Evolutionary conservation across 2,797 vertebrate genomes (phyloP), one percentile per base, ranked within the genome.

Genomic region (Pseudocheirus occidentalis): DNA sequence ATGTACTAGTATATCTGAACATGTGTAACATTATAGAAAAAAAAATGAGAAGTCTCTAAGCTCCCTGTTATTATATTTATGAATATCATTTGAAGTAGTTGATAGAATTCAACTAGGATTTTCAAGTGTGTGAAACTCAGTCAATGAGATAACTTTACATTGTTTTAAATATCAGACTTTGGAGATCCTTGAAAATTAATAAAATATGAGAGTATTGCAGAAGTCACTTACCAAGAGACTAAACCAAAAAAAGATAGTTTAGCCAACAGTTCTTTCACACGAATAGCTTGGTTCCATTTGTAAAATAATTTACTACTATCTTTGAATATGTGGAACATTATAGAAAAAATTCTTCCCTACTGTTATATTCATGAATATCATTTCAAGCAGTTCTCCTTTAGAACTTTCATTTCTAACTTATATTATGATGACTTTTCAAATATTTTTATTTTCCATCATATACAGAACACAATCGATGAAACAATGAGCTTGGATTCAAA

Each of bases 101-200:
- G 50, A 95, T 24, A 13, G 13, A 29, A 34, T 90, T 16, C 52
- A 53, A 87, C 55, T 59, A 92, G 90, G 9, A 29, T 89, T 94
- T 92, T 29, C 62, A 89, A 90, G 10, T 59, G 31, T 91, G 27
- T 66, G 12, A 95, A 58, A 66, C 24, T 92, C 56, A 34, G 57
- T 16, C 58, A 46, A 0, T 66, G 52, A 90, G 93, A 92, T 92
- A 94, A 58, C 14, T 4, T 66, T 92, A 46, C 14, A n/a, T 55
- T 90, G 59, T 93, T 92, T 96, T 93, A 34, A 46, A 57, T 14
- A 28, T 81, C 91, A 95, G 66, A 92, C n/a, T 50, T 14, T 34
- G 55, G 90, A 91, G n/a, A 0, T 50, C 14, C 21, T 53, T 52
- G 93, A n/a, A 46, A 28, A 58, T 93, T 96, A 90, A 81, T 40